Percentiles rank a stretch among this genome's conserved stretches.
Evolutionary conservation across 2,888 invertebrate genomes (phyloP).

Genomic region (Eutolmus rufibarbis): DNA sequence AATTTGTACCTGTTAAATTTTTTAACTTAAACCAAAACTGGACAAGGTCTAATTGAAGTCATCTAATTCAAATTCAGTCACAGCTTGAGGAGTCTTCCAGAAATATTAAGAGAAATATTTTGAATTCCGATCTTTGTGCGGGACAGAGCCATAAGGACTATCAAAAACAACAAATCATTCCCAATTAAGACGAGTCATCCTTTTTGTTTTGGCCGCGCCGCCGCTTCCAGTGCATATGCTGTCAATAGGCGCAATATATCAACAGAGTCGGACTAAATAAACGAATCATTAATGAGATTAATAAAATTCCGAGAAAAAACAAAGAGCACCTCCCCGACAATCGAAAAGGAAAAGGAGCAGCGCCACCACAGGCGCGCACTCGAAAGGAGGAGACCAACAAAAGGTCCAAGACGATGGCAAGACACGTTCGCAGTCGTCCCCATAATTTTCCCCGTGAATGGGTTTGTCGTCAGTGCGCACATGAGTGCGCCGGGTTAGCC

Average conservation of each 20-base stretch:
- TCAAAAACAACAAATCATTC: constrained; percentile 13
- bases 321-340: constrained; percentile 7
- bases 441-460: constrained; percentile 5
- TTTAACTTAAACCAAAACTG: neutral
- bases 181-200: constrained; percentile 40
- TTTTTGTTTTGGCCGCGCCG: constrained; percentile 7
- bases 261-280: neutral
- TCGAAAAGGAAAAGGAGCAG: neutral
- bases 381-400: neutral
- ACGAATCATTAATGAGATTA: constrained; percentile 38
- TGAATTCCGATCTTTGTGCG: neutral
- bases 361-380: neutral
- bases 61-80: neutral
- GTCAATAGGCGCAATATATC: constrained; percentile 7
- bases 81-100: neutral
- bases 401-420: neutral
- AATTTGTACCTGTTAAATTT: neutral
- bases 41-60: neutral
- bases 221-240: neutral
- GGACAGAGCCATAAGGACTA: neutral
- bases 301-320: constrained; percentile 32
- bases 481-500: neutral
- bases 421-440: neutral
- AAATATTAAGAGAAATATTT: neutral
- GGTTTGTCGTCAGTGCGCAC: constrained; percentile 2